Percentiles rank a stretch among this genome's conserved stretches.
Conservation (phyloP, 1,140 invertebrate genomes). For the Drosophila pandora region DNA sequence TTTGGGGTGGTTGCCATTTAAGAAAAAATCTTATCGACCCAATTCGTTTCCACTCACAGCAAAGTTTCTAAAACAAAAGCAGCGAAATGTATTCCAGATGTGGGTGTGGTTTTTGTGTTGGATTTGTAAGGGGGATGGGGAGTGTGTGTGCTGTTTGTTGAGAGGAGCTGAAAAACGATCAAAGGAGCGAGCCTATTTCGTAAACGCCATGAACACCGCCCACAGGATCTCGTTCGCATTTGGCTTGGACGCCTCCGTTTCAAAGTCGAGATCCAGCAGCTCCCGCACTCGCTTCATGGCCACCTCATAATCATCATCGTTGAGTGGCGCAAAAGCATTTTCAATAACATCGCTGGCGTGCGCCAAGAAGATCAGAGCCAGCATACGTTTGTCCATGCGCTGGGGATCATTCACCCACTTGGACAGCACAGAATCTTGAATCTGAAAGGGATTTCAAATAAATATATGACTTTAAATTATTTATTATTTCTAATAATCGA, state of each 20-base stretch:
- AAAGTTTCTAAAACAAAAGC: constrained; percentile 52
- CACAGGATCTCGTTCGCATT: constrained; percentile 97
- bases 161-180: constrained; percentile 35
- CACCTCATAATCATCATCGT: constrained; percentile 99
- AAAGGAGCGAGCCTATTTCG: constrained; percentile 89
- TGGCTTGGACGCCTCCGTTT: constrained; percentile 94
- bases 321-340: constrained; percentile 99
- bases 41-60: constrained; percentile 39
- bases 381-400: constrained; percentile 96
- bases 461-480: background rate
- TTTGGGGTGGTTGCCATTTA: constrained; percentile 27
- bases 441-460: constrained; percentile 84
- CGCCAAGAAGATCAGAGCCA: constrained; percentile 97
- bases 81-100: constrained; percentile 50
- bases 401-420: constrained; percentile 99
- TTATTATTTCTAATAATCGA: background rate
- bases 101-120: constrained; percentile 28
- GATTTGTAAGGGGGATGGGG: constrained; percentile 8
- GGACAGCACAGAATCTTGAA: constrained; percentile 97
- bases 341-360: constrained; percentile 99
- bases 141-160: constrained; percentile 50
- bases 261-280: constrained; percentile 98
- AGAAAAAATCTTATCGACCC: constrained; percentile 36
- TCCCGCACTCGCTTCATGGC: constrained; percentile 98
- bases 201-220: constrained; percentile 99